Conservation (phyloP, 1,140 invertebrate species). For the Cydia splendana region DNA sequence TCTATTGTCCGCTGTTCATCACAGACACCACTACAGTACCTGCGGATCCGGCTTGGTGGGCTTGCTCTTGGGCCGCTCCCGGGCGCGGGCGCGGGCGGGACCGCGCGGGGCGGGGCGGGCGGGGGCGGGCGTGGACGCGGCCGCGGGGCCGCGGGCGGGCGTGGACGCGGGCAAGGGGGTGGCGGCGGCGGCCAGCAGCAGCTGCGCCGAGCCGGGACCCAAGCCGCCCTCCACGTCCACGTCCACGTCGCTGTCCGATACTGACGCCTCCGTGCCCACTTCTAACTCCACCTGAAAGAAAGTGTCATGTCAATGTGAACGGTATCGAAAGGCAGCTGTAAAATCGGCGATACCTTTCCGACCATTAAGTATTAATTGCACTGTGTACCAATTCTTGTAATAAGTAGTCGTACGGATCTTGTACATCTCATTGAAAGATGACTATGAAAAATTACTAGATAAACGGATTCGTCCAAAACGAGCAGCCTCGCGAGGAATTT, state of each 20-base stretch:
- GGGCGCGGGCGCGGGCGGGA: slow-evolving; percentile 38
- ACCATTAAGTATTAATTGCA: too few species aligned
- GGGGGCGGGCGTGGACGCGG: slow-evolving; percentile 49
- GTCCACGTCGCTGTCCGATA: slow-evolving; percentile 71
- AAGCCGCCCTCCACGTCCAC: slow-evolving; percentile 60
- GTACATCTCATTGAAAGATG: too few species aligned
- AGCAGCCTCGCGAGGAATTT: too few species aligned
- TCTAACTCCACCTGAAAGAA: slow-evolving; percentile 61
- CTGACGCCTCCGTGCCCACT: slow-evolving; percentile 49
- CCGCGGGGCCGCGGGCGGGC: slow-evolving; percentile 58
- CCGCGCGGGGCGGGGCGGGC: slow-evolving; percentile 47
- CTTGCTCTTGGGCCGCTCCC: slow-evolving; percentile 48
- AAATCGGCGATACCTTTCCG: too few species aligned
- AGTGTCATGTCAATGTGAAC: too few species aligned
- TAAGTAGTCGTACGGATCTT: too few species aligned
- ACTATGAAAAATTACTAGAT: too few species aligned
- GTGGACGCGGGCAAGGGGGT: slow-evolving; percentile 36
- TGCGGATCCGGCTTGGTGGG: not conserved
- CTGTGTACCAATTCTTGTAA: too few species aligned
- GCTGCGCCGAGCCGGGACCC: slow-evolving; percentile 42
- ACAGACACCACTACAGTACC: too few species aligned
- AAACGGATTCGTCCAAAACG: too few species aligned
- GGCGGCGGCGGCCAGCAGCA: slow-evolving; percentile 58
- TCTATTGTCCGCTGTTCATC: too few species aligned
- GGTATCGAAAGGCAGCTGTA: too few species aligned